Percentiles rank a stretch among this genome's conserved stretches.
phyloP scores from a whole-genome alignment of 1,140 invertebrate genomes.

The Ephestia elutella region DNA sequence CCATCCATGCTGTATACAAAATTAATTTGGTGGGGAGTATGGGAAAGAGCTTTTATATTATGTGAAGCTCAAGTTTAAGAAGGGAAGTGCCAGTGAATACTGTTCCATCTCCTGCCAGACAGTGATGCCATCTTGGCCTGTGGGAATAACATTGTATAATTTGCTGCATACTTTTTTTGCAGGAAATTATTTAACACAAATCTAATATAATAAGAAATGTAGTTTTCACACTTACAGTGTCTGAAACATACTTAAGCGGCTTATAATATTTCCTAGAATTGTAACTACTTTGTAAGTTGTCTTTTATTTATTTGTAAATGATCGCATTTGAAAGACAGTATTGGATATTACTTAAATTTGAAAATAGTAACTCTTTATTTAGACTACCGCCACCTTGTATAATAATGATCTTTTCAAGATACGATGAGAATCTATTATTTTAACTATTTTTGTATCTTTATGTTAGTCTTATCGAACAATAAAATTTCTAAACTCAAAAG shows the following conservation, averaged over 20 bases:
- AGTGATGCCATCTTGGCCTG: conserved; percentile 1
- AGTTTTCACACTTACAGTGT: background rate
- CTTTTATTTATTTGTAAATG: conserved; percentile 22
- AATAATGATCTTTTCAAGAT: conserved; percentile 10
- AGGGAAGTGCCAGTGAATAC: background rate
- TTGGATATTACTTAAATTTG: conserved; percentile 16
- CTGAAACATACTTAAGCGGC: background rate
- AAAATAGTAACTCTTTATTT: conserved; percentile 3
- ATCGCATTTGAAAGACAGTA: conserved; percentile 21
- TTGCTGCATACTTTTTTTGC: conserved; percentile 1
- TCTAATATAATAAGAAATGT: background rate
- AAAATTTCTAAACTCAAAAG: conserved; percentile 33
- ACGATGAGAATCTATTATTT: conserved; percentile 49
- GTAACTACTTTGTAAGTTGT: conserved; percentile 12
- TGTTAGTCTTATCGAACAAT: conserved; percentile 53
- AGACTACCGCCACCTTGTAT: conserved; percentile 16
- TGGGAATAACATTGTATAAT: conserved; percentile 1
- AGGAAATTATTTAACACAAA: background rate
- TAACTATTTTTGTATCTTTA: conserved; percentile 66
- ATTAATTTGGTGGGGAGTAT: too few species aligned
- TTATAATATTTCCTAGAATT: conserved; percentile 11
- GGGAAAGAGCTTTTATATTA: too few species aligned
- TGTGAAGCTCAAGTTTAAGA: background rate
- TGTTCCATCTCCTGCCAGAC: conserved; percentile 11
- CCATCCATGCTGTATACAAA: background rate